Base-by-base conservation (phyloP, 1,140 invertebrate genomes). In the Paraescarpia echinospica region DNA sequence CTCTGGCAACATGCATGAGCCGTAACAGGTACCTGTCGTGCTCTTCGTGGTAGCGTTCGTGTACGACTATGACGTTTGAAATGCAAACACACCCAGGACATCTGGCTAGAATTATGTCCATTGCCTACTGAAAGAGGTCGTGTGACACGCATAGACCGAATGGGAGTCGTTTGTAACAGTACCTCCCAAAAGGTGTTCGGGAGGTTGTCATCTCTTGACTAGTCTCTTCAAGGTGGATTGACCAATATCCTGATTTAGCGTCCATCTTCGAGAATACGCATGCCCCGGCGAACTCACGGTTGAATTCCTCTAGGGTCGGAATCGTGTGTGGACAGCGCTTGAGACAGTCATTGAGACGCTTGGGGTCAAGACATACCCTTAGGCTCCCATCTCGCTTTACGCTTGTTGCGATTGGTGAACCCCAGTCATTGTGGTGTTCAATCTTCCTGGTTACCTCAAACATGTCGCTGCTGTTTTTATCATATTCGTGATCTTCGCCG, bases 81-180 rank as follows among this genome's bases (percentile, higher is more conserved):
- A 96, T 94, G 92, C 94, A 95, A 18, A 95, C 93, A 92, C 34
- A 89, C n/a, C 4, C n/a, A n/a, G n/a, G n/a, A n/a, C n/a, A n/a
- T n/a, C n/a, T 34, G 34, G 34, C 89, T 18, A 89, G 18, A 8
- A 89, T 89, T 4, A 5, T 89, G 34, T 89, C 89, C 89, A 89
- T 89, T 89, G 89, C 89, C 18, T 89, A 18, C 34, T 89, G 89
- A 89, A 89, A 89, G 89, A 89, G 89, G 18, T 96, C 95, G 12
- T 89, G 89, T 41, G 35, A 91, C 12, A 94, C 93, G 18, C 35
- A 89, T 2, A 93, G 33, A 34, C 22, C 94, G 93, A 92, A 94
- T 94, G 41, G 94, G 94, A 94, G 90, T 94, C 48, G 41, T 90
- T n/a, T n/a, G n/a, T 89, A 89, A 34, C 89, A 89, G 89, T 89